Evolutionary conservation across 2,888 invertebrate species (phyloP), one percentile per base, ranked within the genome.

Genomic region (Rhopalosiphum nymphaeae): DNA sequence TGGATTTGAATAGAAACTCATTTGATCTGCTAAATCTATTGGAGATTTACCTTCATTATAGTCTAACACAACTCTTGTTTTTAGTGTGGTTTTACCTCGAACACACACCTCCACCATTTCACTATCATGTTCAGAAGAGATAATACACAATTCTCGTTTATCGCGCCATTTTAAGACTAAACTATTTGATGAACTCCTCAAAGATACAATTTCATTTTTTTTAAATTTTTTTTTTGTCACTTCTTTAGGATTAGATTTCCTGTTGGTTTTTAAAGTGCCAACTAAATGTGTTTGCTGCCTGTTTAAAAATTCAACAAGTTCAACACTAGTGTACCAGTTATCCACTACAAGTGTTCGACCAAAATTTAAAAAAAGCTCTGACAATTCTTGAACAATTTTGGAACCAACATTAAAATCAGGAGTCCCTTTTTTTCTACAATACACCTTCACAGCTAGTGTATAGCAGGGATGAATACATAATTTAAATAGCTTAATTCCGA

Each of bases 1-100:
- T 94, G 95, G 95, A 53, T 95, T 95, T 53, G 95, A 95, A 42
- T 95, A 61, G 10, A 57, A 53, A 91, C 94, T 91, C 95, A 95
- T 95, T 95, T 95, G 96, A 94, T 96, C 95, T 85, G 95, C 95
- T 95, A 95, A 94, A 94, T 96, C 95, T n/a, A 96, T 95, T 49
- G 95, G 95, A 56, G 95, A 94, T 95, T 96, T 96, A 21, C 95
- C 95, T 94, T 95, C 95, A 95, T 96, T 95, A 95, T 96, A 96
- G 90, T 95, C 95, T 95, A 95, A 95, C 95, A 95, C 93, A 90
- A 94, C 95, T 94, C 91, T 94, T 95, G 94, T 95, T 95, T 95
- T 95, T 95, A 53, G 25, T 25, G 13, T 56, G 90, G 53, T 56
- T 46, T 46, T 56, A 56, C 90, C 90, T 53, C 56, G 29, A 42